Evolutionary conservation across 2,888 invertebrate species (phyloP), one percentile per base, ranked within the genome.

Genomic region (Aleiodes alternator): DNA sequence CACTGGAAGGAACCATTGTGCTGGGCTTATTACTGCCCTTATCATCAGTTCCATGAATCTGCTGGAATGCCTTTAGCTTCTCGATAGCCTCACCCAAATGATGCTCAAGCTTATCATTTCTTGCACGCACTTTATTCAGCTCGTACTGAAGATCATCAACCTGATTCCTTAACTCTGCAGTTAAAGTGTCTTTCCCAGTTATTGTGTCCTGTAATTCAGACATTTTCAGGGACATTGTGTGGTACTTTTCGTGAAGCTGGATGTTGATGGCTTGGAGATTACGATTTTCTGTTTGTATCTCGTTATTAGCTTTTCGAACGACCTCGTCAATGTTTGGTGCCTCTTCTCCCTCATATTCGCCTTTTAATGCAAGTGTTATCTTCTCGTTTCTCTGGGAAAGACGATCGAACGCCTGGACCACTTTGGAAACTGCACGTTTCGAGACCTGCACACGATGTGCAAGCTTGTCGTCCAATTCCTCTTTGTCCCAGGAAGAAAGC

Each of bases 401-500:
- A 71, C 98, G 93, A 90, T 99, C 99, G 89, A 98, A 98, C 0
- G 98, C 98, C 90, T 98, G 97, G 71, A 99, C 94, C 38, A 99
- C 96, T 91, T 98, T 98, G 3, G 97, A 98, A 29, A 99, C 98
- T 7, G 98, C 98, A 77, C 98, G 91, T 87, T 98, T 97, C 9
- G 98, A 98, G 23, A 98, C 98, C 91, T 97, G 98, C 6, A 98
- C 98, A 38, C 98, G 91, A 90, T 98, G 97, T 0, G 97, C 97
- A 51, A 99, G 91, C 90, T 98, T 97, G 81, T 98, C 98, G 85
- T 99, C 98, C 73, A 99, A 90, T 88, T 99, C 98, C 86, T 98
- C 97, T 86, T 98, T 97, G 88, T 99, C 98, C 98, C 98, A 98
- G 0, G 98, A 98, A 0, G 98, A 98, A 55, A 99, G 90, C 87